Percentiles rank a stretch among this genome's conserved stretches.
Conservation (phyloP, 2,888 invertebrate genomes). For the Hedychridium roseum region DNA sequence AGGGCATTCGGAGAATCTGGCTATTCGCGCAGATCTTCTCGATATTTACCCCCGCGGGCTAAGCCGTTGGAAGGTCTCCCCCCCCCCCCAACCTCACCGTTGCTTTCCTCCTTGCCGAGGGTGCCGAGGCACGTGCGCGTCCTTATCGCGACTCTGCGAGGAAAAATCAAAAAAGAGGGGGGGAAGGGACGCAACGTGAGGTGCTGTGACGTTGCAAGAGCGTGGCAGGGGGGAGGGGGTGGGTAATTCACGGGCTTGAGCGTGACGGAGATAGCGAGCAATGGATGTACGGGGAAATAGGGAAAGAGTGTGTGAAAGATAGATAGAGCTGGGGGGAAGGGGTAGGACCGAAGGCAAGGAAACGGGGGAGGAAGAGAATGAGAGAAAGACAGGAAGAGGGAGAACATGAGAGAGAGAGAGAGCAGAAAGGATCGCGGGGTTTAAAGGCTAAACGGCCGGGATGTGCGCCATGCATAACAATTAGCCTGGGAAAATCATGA, state of each 20-base stretch:
- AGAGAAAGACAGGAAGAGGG: slow-evolving; percentile 10
- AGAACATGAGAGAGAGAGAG: background rate
- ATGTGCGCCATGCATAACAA: slow-evolving; percentile 62
- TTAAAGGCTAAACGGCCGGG: slow-evolving; percentile 55
- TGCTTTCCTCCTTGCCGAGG: slow-evolving; percentile 13
- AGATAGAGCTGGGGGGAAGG: slow-evolving; percentile 7
- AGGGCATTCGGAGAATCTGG: background rate
- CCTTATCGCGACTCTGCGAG: slow-evolving; percentile 46
- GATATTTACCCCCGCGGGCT: background rate
- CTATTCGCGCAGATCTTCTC: background rate
- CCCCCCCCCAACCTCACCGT: background rate
- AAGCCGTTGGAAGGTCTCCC: background rate
- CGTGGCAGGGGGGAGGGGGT: background rate
- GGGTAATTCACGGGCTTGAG: no score
- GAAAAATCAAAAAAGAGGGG: slow-evolving; percentile 30
- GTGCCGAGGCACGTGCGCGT: slow-evolving; percentile 46
- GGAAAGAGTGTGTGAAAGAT: slow-evolving; percentile 1
- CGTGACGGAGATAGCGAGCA: no score
- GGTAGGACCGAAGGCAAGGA: background rate
- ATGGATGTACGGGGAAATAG: slow-evolving; percentile 12
- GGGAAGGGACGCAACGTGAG: slow-evolving; percentile 24
- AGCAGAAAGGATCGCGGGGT: slow-evolving; percentile 32
- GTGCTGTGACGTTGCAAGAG: slow-evolving; percentile 25
- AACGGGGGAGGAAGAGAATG: slow-evolving; percentile 8
- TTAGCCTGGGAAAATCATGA: slow-evolving; percentile 62